phyloP scores from a whole-genome alignment of 2,888 invertebrate genomes.

The Clivina fossor region DNA sequence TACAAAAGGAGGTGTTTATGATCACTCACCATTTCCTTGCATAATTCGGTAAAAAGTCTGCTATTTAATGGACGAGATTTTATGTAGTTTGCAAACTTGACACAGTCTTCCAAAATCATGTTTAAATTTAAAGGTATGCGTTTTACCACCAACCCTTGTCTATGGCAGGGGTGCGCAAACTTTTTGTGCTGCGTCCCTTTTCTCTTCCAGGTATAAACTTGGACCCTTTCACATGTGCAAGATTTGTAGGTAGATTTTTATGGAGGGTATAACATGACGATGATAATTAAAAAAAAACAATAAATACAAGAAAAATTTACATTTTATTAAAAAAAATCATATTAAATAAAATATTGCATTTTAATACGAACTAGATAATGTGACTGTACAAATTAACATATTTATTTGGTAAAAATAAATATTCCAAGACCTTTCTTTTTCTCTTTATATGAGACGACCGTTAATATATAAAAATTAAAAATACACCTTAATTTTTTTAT shows the following conservation, averaged over 20 bases:
- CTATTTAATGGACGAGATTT: conserved; percentile 18
- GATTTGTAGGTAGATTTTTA: too few species aligned
- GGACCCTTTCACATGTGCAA: too few species aligned
- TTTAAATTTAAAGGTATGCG: conserved; percentile 11
- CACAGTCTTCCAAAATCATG: conserved; percentile 10
- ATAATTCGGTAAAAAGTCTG: conserved; percentile 19
- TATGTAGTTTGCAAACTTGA: conserved; percentile 20
- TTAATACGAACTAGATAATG: not conserved
- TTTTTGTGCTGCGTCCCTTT: too few species aligned
- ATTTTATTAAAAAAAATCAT: too few species aligned
- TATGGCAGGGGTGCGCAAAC: too few species aligned
- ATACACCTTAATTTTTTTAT: not conserved
- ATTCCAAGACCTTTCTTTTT: not conserved
- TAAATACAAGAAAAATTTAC: too few species aligned
- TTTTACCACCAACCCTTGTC: conserved; percentile 13
- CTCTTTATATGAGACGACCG: not conserved
- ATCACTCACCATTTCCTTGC: conserved; percentile 23
- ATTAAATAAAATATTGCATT: not conserved
- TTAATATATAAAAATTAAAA: not conserved
- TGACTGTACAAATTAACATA: not conserved
- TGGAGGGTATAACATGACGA: too few species aligned
- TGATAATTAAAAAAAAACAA: too few species aligned
- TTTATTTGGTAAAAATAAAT: not conserved
- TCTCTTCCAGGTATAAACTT: too few species aligned
- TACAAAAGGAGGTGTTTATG: conserved; percentile 22